These are phyloP conservation scores for Pherbina coryleti DNA, from an alignment of 2,888 invertebrate species.

Conservation along the genomic window DNA sequence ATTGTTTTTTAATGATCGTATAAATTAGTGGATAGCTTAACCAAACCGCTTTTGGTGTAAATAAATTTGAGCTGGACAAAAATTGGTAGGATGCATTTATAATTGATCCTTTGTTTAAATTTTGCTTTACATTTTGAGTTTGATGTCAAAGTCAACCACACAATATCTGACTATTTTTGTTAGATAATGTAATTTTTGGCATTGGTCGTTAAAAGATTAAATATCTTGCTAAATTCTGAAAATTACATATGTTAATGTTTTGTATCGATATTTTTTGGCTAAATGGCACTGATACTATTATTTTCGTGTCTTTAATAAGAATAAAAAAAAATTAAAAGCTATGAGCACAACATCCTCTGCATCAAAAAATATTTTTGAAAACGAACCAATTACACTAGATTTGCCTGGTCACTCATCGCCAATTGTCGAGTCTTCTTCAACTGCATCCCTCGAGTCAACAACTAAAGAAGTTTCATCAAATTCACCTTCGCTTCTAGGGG, in stretches of 20 bases:
- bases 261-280: neutral
- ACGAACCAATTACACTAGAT: constrained; percentile 21
- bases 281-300: neutral
- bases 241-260: neutral
- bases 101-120: no score
- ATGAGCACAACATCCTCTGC: constrained; percentile 33
- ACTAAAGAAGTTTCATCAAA: constrained; percentile 28
- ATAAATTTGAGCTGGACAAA: no score
- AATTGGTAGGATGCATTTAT: no score
- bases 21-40: no score
- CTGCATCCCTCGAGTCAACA: constrained; percentile 23
- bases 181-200: no score
- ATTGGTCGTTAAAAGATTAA: neutral
- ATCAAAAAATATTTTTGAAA: constrained; percentile 15
- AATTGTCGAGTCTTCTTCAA: constrained; percentile 28
- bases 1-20: no score
- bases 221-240: neutral
- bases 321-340: constrained; percentile 7
- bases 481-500: constrained; percentile 25
- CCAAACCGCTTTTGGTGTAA: no score
- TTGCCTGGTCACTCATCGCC: constrained; percentile 22
- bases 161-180: no score
- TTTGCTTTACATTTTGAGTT: no score
- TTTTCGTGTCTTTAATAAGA: neutral
- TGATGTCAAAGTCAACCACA: no score